Conservation (phyloP, 2,113 vertebrate species). For the Eidolon helvum region DNA sequence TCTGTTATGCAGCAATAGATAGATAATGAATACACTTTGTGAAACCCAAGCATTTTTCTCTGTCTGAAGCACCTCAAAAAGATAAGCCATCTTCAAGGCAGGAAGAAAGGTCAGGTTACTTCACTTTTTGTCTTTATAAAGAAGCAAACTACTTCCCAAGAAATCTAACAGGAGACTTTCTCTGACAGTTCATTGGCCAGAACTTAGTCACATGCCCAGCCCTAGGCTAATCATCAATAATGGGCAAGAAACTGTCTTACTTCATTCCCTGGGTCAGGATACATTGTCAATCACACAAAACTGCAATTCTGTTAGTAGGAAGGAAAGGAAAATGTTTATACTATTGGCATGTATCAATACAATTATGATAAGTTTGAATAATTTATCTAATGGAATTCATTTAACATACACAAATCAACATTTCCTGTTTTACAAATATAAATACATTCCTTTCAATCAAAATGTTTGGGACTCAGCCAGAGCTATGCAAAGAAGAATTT, state of each 20-base stretch:
- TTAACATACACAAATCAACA: neutral
- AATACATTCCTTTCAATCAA: neutral
- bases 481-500: neutral
- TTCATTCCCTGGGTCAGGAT: neutral
- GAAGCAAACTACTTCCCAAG: neutral
- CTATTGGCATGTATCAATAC: neutral
- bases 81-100: neutral
- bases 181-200: neutral
- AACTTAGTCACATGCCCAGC: neutral
- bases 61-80: neutral
- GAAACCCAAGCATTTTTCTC: neutral
- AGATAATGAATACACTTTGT: neutral
- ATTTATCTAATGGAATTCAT: neutral
- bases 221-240: neutral
- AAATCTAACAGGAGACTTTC: neutral
- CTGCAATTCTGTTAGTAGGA: neutral
- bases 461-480: neutral
- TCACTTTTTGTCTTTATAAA: neutral
- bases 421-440: slow-evolving; percentile 5
- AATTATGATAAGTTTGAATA: neutral
- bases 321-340: neutral
- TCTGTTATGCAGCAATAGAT: neutral
- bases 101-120: neutral
- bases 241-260: neutral
- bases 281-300: neutral